Conservation (phyloP, 2,113 vertebrate species). For the Mellivora capensis region DNA sequence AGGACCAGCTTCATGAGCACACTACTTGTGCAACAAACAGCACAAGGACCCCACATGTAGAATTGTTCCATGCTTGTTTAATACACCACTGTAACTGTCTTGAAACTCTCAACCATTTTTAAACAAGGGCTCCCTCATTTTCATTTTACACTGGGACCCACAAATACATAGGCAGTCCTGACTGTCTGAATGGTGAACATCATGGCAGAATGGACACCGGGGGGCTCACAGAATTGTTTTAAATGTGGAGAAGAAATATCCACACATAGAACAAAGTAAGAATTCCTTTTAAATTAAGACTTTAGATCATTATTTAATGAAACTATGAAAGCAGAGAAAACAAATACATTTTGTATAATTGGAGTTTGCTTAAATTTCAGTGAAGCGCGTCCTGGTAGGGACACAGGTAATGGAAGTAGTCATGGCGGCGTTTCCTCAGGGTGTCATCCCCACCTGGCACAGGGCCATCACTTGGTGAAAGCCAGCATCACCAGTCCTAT, state of each 20-base stretch:
- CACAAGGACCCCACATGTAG: background rate
- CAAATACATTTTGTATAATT: background rate
- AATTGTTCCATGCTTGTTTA: background rate
- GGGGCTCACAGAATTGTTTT: background rate
- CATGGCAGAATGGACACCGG: background rate
- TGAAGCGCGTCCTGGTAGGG: background rate
- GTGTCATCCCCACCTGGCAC: background rate
- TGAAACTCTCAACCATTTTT: conserved; percentile 8
- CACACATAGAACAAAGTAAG: background rate
- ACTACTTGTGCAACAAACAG: background rate
- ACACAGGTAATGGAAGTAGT: background rate
- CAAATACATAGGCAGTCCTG: background rate
- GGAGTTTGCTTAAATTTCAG: background rate
- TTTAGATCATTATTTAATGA: background rate
- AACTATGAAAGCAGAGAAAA: background rate
- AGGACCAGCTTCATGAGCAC: background rate
- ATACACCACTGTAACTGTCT: background rate
- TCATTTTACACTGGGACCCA: background rate
- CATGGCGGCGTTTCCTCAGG: background rate
- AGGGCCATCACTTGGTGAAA: background rate
- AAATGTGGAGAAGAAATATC: background rate
- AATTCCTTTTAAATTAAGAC: conserved; percentile 16
- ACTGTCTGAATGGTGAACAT: background rate
- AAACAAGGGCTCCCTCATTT: background rate
- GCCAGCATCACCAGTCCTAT: background rate